A percentile compares a stretch with the other conserved stretches of the same genome.
These are phyloP conservation scores for Dilophus febrilis DNA, from an alignment of 2,888 invertebrate genomes.

Conservation along the genomic window DNA sequence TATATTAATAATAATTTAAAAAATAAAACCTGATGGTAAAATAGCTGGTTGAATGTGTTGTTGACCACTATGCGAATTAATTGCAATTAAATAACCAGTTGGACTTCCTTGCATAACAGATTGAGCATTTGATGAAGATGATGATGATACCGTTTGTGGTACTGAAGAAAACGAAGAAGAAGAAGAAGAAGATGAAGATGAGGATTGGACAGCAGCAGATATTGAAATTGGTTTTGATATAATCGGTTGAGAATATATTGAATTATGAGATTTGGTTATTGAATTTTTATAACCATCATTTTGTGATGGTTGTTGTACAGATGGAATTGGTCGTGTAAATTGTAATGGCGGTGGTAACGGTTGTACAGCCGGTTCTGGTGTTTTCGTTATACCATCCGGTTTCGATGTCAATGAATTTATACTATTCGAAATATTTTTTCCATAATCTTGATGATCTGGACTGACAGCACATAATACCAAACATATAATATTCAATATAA, in stretches of 20 bases:
- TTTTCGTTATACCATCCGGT: too few species aligned
- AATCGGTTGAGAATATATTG: slow-evolving; percentile 3
- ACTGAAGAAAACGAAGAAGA: not conserved
- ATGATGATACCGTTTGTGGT: not conserved
- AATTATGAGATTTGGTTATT: slow-evolving; percentile 2
- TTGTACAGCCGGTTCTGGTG: not conserved
- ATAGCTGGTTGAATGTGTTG: not conserved
- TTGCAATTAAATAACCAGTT: slow-evolving; percentile 1
- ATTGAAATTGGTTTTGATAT: not conserved
- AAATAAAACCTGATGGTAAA: not conserved
- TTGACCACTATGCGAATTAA: not conserved
- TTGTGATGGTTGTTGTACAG: not conserved
- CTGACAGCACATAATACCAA: too few species aligned
- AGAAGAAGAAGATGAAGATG: not conserved
- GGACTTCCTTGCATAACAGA: not conserved
- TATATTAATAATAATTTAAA: too few species aligned
- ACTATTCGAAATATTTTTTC: too few species aligned
- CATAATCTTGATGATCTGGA: too few species aligned
- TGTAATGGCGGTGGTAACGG: not conserved
- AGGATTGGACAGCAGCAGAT: not conserved
- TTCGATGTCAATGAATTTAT: too few species aligned
- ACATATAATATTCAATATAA: too few species aligned
- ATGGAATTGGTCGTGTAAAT: not conserved
- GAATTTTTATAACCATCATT: not conserved
- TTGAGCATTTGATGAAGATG: slow-evolving; percentile 3